Conservation (phyloP, 2,888 invertebrate genomes). For the Gnatocerus cornutus region DNA sequence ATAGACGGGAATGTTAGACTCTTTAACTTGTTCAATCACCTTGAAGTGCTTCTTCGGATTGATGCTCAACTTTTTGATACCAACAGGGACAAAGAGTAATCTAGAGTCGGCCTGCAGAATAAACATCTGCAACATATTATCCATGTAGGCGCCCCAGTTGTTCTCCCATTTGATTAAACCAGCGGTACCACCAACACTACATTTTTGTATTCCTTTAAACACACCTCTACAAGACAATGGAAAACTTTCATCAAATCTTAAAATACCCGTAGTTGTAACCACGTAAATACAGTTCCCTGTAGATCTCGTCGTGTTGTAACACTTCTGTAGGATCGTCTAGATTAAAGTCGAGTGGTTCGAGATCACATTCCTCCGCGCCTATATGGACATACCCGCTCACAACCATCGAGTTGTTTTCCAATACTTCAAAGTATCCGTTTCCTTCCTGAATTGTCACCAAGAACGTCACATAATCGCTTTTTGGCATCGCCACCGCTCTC, state of each 20-base stretch:
- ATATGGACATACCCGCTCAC: conserved; percentile 52
- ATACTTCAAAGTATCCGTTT: conserved; percentile 64
- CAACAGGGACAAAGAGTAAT: conserved; percentile 83
- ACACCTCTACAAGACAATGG: conserved; percentile 53
- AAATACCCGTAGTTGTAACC: conserved; percentile 74
- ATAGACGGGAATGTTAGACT: conserved; percentile 60
- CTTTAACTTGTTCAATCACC: conserved; percentile 67
- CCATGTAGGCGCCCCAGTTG: conserved; percentile 92
- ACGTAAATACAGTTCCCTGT: conserved; percentile 79
- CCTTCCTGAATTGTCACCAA: conserved; percentile 59
- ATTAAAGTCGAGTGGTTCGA: too few relatives aligned
- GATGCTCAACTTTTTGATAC: conserved; percentile 81
- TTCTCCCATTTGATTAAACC: conserved; percentile 80
- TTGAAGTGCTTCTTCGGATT: conserved; percentile 78
- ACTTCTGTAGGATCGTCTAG: conserved; percentile 1
- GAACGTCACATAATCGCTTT: conserved; percentile 61
- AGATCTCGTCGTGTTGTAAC: conserved; percentile 72
- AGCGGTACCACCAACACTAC: conserved; percentile 37
- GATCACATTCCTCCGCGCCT: too few relatives aligned
- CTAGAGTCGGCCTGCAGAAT: conserved; percentile 80
- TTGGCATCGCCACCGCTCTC: conserved; percentile 73
- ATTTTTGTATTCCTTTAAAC: conserved; percentile 56
- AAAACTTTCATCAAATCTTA: too few relatives aligned
- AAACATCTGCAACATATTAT: conserved; percentile 89
- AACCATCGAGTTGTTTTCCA: conserved; percentile 52